Percentiles rank a stretch among this genome's conserved stretches.
These are phyloP conservation scores for Heterocephalus glaber DNA, from an alignment of 2,113 vertebrate species.

Conservation along the genomic window DNA sequence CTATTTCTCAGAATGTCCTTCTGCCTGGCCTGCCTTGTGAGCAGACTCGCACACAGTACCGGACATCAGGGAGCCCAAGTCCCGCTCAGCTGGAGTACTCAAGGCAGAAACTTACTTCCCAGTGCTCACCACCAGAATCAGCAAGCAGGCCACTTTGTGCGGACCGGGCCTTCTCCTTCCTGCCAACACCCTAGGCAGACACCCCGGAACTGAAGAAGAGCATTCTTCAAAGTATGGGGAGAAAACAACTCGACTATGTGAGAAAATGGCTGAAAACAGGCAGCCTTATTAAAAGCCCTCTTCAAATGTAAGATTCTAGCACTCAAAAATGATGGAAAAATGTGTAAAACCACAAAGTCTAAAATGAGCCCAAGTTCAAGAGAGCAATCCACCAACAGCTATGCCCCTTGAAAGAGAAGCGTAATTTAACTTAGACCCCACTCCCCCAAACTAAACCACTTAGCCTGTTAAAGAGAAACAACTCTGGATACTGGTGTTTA, in stretches of 20 bases:
- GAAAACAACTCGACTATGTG: neutral
- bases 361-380: neutral
- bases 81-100: neutral
- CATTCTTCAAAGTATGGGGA: neutral
- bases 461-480: neutral
- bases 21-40: neutral
- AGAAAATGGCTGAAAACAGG: neutral
- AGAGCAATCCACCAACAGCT: neutral
- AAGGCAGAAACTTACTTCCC: slow-evolving; percentile 6
- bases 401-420: neutral
- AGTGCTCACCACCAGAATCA: accelerated
- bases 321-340: neutral
- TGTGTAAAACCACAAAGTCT: neutral
- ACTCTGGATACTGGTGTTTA: neutral
- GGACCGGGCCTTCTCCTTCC: neutral
- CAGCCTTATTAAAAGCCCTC: neutral
- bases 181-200: no score
- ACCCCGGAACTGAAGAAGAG: neutral
- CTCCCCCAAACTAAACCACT: neutral
- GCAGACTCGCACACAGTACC: neutral
- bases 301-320: neutral
- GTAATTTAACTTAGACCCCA: neutral
- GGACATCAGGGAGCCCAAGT: neutral
- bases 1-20: slow-evolving; percentile 46
- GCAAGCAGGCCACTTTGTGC: neutral